A percentile compares a stretch with the other conserved stretches of the same genome.
These are phyloP conservation scores for Hylaea fasciaria DNA, from an alignment of 2,888 invertebrate species.

Conservation along the genomic window DNA sequence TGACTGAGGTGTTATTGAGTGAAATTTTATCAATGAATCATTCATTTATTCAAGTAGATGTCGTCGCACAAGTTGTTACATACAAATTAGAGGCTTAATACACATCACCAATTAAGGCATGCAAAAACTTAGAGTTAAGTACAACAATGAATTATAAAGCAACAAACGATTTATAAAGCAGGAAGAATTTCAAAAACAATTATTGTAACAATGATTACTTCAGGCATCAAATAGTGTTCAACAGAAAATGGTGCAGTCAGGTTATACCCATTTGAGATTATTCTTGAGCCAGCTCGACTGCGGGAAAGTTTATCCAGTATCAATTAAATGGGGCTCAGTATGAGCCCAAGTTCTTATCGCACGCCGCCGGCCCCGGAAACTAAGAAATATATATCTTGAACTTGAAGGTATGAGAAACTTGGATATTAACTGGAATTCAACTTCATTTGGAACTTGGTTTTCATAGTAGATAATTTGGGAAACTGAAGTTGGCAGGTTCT, in stretches of 20 bases:
- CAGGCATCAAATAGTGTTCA: not conserved
- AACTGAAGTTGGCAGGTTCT: not conserved
- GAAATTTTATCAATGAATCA: too few species aligned
- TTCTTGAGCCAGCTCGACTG: conserved; percentile 10
- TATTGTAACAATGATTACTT: too few species aligned
- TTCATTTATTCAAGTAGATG: too few species aligned
- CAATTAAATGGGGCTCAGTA: conserved; percentile 41
- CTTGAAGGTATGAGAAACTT: conserved; percentile 19
- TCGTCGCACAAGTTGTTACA: too few species aligned
- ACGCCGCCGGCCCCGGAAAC: conserved; percentile 26
- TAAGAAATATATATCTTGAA: conserved; percentile 19
- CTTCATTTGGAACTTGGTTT: conserved; percentile 5
- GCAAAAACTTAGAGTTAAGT: too few species aligned
- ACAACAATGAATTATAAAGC: too few species aligned
- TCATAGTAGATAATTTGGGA: conserved; percentile 11
- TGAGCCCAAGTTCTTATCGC: conserved; percentile 37
- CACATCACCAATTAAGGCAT: too few species aligned
- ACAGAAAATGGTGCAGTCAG: not conserved
- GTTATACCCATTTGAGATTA: not conserved
- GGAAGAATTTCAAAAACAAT: too few species aligned
- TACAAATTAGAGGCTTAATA: too few species aligned
- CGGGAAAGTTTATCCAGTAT: conserved; percentile 33
- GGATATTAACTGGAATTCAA: conserved; percentile 18
- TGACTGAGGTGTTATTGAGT: too few species aligned
- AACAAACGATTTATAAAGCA: too few species aligned